Base-by-base conservation (phyloP, 1,140 invertebrate species). In the Danaus melanippus region DNA sequence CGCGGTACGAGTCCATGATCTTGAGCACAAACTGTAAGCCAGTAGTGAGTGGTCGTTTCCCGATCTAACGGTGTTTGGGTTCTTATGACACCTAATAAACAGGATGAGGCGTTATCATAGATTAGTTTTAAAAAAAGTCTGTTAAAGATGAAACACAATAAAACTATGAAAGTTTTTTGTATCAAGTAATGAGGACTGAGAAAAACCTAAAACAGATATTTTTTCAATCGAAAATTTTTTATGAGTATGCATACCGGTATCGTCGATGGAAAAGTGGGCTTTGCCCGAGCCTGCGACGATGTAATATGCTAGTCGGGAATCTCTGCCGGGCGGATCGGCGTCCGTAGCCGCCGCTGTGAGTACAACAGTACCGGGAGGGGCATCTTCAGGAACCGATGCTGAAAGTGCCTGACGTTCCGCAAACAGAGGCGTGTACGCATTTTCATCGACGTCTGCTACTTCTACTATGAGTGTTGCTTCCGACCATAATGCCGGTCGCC, bases 391-490 rank as follows among this genome's bases (percentile, higher is more conserved):
- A 49, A 97, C 91, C 60, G 85, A 89, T 40, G 92, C 92, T 21
- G 89, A 87, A 8, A 92, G 87, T 40, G 96, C 71, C 11, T 95
- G 68, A 11, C 94, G 93, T 78, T 96, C 95, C 15, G 90, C 89
- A 79, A 99, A 99, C 42, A 90, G 84, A 0, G 97, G 97, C 17
- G 95, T 86, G 73, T 93, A 90, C 3, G 92, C 82, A 81, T 98
- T 98, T 80, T 98, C 96, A 76, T 98, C 96, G 9, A 98, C 96
- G 86, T 98, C 96, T 45, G 95, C 91, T 15, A 99, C 91, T 77
- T 98, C 94, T 7, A 99, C 91, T 10, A 95, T 90, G 12, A 96
- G 88, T 45, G 91, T 91, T 41, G 92, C 91, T 65, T 95, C 92
- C 0, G 93, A 91, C 15, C 90, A 91, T 42, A 96, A 79, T 0